These are phyloP conservation scores for Panthera uncia DNA, from an alignment of 2,113 vertebrate species.

Conservation along the genomic window DNA sequence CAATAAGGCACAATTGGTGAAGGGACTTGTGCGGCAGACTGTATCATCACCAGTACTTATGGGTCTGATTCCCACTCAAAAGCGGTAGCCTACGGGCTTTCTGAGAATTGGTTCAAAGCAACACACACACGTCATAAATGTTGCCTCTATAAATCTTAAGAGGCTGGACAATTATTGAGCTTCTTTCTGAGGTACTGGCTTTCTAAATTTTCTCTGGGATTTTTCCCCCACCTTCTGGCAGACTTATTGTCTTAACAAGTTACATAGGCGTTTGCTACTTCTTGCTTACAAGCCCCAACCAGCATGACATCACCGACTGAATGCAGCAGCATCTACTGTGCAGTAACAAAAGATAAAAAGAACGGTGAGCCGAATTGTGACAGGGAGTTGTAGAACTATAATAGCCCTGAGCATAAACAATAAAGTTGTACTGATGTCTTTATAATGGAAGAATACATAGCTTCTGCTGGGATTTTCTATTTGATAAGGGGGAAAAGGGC, in stretches of 20 bases:
- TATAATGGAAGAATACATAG: background rate
- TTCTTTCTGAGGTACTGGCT: background rate
- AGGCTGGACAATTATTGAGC: background rate
- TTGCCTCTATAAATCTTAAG: background rate
- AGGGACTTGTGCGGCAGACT: fast-evolving
- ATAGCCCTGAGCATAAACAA: background rate
- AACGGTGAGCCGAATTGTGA: background rate
- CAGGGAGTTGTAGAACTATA: background rate
- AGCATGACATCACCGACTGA: background rate
- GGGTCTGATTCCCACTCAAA: background rate
- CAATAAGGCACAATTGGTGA: background rate
- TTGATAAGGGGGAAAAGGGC: background rate
- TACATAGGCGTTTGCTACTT: background rate
- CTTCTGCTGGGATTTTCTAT: background rate
- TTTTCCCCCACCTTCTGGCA: background rate
- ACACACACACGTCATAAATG: background rate
- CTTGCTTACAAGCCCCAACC: background rate
- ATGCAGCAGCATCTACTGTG: background rate
- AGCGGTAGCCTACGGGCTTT: background rate
- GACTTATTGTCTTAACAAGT: background rate
- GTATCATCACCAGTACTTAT: background rate
- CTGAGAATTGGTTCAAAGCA: background rate
- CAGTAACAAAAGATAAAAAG: background rate
- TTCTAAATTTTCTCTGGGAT: background rate
- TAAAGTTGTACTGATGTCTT: background rate